These are phyloP conservation scores for Vultur gryphus DNA, from an alignment of 2,797 vertebrate genomes.

Conservation along the genomic window DNA sequence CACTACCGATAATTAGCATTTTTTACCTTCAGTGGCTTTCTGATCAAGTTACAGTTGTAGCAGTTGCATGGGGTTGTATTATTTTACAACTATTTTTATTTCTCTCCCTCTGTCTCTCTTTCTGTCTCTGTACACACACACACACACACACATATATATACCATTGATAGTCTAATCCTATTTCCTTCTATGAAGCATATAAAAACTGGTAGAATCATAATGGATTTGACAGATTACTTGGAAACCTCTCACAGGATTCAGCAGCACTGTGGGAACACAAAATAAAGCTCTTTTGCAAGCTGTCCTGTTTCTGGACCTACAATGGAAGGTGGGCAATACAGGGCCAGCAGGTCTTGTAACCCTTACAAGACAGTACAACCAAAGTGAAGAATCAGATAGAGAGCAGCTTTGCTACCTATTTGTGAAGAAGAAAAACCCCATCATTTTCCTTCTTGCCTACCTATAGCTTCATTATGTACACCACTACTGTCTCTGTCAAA, in stretches of 20 bases:
- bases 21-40: not conserved
- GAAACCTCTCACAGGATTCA: not conserved
- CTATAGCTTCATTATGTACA: not conserved
- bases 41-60: not conserved
- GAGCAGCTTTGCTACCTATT: not conserved
- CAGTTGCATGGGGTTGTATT: not conserved
- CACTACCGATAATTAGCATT: not conserved
- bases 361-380: not conserved
- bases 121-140: not conserved
- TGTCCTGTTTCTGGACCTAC: not conserved
- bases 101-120: not conserved
- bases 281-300: not conserved
- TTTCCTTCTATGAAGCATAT: not conserved
- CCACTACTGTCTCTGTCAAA: not conserved
- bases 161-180: not conserved
- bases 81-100: not conserved
- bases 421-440: not conserved
- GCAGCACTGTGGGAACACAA: accelerated
- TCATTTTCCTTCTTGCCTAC: not conserved
- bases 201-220: not conserved
- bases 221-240: not conserved
- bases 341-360: not conserved
- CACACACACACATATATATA: accelerated
- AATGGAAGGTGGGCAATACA: not conserved
- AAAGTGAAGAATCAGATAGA: not conserved